A percentile compares a stretch with the other conserved stretches of the same genome.
Conservation (phyloP, 2,797 vertebrate species). For the Nothura maculosa region DNA sequence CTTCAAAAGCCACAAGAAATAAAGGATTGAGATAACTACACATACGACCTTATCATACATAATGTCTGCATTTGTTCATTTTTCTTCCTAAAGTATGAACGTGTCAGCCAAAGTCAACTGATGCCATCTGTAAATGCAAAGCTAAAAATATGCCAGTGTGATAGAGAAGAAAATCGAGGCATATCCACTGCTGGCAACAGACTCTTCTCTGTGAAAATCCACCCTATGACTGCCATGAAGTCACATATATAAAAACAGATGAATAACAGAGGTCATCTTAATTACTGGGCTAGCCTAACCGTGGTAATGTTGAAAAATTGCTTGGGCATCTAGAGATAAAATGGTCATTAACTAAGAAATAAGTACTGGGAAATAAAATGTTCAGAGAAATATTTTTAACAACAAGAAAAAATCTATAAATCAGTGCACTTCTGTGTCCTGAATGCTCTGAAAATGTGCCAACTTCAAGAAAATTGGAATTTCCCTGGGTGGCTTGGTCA, state of each 20-base stretch:
- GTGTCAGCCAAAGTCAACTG: constrained; percentile 55
- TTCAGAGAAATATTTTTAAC: constrained; percentile 42
- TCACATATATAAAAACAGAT: constrained; percentile 41
- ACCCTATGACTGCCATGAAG: constrained; percentile 1
- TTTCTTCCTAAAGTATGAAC: constrained; percentile 55
- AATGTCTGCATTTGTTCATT: constrained; percentile 47
- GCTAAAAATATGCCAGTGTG: constrained; percentile 36
- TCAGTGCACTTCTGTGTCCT: background rate
- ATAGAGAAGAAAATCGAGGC: constrained; percentile 53
- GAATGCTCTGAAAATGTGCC: background rate
- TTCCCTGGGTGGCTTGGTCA: background rate
- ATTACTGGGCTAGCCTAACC: constrained; percentile 42
- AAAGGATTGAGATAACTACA: constrained; percentile 59
- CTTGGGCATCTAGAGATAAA: constrained; percentile 18
- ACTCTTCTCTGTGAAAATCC: constrained; percentile 48
- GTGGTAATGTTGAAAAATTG: constrained; percentile 35
- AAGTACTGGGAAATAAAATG: constrained; percentile 2
- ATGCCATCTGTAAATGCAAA: constrained; percentile 59
- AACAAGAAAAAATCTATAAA: background rate
- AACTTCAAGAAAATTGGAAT: background rate
- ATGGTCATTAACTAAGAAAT: background rate
- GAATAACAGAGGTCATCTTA: constrained; percentile 36
- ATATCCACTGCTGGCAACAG: constrained; percentile 29
- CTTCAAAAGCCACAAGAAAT: constrained; percentile 58
- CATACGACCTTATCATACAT: constrained; percentile 44